phyloP scores from a whole-genome alignment of 2,113 vertebrate species.

The Tachysurus fulvidraco region DNA sequence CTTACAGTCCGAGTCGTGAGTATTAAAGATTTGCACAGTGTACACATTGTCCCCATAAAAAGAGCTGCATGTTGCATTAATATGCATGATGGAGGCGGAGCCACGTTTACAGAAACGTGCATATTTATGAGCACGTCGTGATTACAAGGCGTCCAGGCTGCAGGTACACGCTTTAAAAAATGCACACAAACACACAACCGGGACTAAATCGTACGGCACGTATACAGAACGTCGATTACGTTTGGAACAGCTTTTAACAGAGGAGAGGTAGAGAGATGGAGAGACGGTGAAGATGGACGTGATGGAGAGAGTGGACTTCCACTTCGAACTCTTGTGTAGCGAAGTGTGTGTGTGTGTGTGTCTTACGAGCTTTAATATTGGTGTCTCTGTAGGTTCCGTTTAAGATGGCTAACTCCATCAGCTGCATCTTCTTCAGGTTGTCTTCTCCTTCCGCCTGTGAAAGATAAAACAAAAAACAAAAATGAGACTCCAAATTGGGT shows the following conservation, averaged over 20 bases:
- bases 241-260: conserved; percentile 47
- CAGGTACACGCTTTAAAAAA: neutral
- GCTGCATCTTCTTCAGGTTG: conserved; percentile 84
- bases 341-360: neutral
- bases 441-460: conserved; percentile 80
- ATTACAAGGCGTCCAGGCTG: neutral
- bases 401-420: conserved; percentile 82
- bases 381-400: conserved; percentile 85
- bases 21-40: conserved; percentile 11
- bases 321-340: too few relatives aligned
- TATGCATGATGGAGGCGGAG: conserved; percentile 31
- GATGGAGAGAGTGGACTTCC: conserved; percentile 51
- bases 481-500: neutral
- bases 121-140: conserved; percentile 1
- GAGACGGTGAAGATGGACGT: conserved; percentile 32
- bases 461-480: neutral
- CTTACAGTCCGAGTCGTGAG: neutral
- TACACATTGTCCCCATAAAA: neutral
- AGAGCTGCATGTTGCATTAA: conserved; percentile 17
- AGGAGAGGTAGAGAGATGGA: conserved; percentile 21
- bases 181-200: neutral
- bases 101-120: neutral
- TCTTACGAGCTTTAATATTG: conserved; percentile 80
- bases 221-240: conserved; percentile 44
- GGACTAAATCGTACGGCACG: conserved; percentile 60